These are phyloP conservation scores for Lycocerus yunnanus DNA, from an alignment of 2,888 invertebrate species.

Conservation along the genomic window DNA sequence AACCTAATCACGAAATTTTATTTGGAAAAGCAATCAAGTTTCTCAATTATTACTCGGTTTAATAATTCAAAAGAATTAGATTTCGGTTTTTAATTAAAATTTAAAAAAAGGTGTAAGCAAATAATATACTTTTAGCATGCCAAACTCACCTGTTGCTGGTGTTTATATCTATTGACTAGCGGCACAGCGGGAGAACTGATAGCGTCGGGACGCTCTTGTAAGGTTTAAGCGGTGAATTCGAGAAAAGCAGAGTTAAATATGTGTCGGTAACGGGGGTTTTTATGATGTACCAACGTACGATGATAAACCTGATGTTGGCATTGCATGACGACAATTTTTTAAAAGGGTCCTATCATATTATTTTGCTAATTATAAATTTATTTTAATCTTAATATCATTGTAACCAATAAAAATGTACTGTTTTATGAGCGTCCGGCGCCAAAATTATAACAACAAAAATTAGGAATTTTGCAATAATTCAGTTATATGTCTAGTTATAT, in stretches of 20 bases:
- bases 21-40: too few relatives aligned
- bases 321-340: conserved; percentile 7
- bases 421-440: background rate
- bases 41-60: background rate
- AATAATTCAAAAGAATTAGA: background rate
- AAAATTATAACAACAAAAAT: background rate
- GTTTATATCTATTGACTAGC: background rate
- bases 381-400: background rate
- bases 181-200: background rate
- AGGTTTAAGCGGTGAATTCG: background rate
- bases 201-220: background rate
- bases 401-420: background rate
- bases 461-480: conserved; percentile 1
- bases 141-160: background rate
- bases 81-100: too few relatives aligned
- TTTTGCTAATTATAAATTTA: background rate
- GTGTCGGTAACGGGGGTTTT: background rate
- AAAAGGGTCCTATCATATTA: background rate
- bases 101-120: too few relatives aligned
- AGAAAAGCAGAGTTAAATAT: background rate
- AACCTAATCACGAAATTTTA: too few relatives aligned
- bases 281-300: background rate
- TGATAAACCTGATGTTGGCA: background rate
- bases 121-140: background rate
- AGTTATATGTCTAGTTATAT: conserved; percentile 1